Conservation (phyloP, 2,888 invertebrate genomes). For the Tetragonisca angustula region DNA sequence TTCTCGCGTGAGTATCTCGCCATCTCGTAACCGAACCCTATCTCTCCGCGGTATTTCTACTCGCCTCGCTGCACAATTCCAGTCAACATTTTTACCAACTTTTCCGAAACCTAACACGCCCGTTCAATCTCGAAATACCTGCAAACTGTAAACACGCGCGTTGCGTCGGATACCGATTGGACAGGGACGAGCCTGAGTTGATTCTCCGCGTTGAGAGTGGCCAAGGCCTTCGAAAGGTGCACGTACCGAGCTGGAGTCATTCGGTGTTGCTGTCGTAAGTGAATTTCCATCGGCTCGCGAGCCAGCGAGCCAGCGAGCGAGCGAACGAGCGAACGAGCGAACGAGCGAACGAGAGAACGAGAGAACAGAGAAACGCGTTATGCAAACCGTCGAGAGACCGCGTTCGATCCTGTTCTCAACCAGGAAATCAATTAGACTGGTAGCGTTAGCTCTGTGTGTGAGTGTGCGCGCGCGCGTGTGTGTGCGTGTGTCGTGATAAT, state of each 20-base stretch:
- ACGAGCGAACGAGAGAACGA: conserved; percentile 35
- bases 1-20: conserved; percentile 75
- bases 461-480: too few species aligned
- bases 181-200: not conserved
- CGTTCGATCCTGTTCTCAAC: conserved; percentile 57
- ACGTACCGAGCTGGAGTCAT: not conserved
- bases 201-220: not conserved
- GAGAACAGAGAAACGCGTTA: conserved; percentile 57
- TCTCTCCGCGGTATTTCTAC: too few species aligned
- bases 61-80: too few species aligned
- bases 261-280: conserved; percentile 37
- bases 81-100: too few species aligned
- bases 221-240: conserved; percentile 63
- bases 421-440: conserved; percentile 67
- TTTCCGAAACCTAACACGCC: too few species aligned
- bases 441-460: conserved; percentile 18
- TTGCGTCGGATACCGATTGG: not conserved
- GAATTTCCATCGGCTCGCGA: conserved; percentile 24
- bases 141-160: not conserved
- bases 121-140: too few species aligned
- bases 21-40: too few species aligned
- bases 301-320: not conserved
- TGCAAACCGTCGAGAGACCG: conserved; percentile 56
- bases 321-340: conserved; percentile 7
- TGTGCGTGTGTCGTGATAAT: not conserved